Evolutionary conservation across 2,113 vertebrate species (phyloP), one percentile per base, ranked within the genome.

Genomic region (Zootoca vivipara): DNA sequence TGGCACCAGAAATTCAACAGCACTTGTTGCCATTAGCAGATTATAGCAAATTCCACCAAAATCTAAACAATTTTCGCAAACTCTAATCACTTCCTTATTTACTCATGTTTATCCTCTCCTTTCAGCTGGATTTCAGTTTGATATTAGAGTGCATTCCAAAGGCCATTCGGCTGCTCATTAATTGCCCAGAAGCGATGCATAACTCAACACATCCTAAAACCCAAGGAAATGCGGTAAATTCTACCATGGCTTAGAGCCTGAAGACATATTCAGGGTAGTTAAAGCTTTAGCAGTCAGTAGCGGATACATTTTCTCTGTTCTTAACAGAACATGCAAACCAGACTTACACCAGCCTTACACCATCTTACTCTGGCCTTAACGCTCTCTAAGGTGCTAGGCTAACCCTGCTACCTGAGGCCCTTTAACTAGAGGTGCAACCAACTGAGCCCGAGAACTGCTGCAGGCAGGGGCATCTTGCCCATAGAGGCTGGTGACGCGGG

Each of bases 1-100:
- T 93, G 90, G 72, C 86, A 92, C 90, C 33, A 86, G 75, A 74
- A 96, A 96, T 94, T 93, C 93, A 94, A 92, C 24, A 74, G 58
- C 86, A 94, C 84, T 96, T 90, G 85, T 93, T 86, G 79, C 73
- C 87, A 84, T 93, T 88, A 85, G 86, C 64, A 90, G 88, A 87
- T 94, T 93, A 93, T 73, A 93, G 85, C 83, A 94, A 92, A 90
- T 95, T 95, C 83, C 80, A 82, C 64, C 58, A 89, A 81, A 92
- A 93, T 75, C 72, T 86, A 94, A 94, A 94, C 85, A 92, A 78
- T 89, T 93, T 92, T 89, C 83, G 92, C 90, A 89, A 86, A 86
- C 93, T 86, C 81, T 93, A 89, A 91, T 94, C 16, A 80, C 67
- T 91, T 87, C 88, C 70, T 88, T 94, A 92, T 92, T 96, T 94